phyloP scores from a whole-genome alignment of 2,797 vertebrate species.

The Syngnathus acus region DNA sequence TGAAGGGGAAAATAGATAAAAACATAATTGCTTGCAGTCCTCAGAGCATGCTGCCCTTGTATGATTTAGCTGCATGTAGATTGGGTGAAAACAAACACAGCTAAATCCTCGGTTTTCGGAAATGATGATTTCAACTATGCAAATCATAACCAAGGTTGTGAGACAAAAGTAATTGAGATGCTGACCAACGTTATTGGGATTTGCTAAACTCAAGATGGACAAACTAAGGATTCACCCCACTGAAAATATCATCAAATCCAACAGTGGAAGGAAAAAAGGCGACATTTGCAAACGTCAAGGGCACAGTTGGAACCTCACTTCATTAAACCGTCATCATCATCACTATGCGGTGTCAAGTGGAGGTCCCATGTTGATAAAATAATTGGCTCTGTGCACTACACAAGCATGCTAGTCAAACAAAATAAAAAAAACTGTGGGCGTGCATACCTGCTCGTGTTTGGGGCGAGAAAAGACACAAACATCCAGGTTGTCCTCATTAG shows the following conservation, averaged over 20 bases:
- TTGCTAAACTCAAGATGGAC: background rate
- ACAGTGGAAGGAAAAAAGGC: constrained; percentile 53
- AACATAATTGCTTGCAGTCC: background rate
- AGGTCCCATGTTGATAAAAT: constrained; percentile 65
- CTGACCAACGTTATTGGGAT: too few species aligned
- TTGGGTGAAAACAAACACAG: background rate
- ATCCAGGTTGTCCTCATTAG: constrained; percentile 7
- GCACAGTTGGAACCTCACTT: constrained; percentile 61
- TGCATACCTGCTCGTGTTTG: background rate
- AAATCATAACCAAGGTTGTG: background rate
- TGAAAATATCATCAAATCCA: constrained; percentile 32
- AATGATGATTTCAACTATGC: background rate
- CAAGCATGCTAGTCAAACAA: constrained; percentile 14
- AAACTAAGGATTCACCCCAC: constrained; percentile 9
- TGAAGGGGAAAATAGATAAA: background rate
- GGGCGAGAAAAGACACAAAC: constrained; percentile 8
- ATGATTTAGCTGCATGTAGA: background rate
- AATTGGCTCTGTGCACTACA: constrained; percentile 63
- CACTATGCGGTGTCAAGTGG: constrained; percentile 60
- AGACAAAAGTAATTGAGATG: background rate
- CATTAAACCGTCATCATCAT: constrained; percentile 59
- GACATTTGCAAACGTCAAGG: constrained; percentile 59
- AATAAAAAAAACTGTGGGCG: constrained; percentile 28
- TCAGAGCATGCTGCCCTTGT: background rate
- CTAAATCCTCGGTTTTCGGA: background rate